Base-by-base conservation (phyloP, 2,113 vertebrate genomes). In the Acanthisitta chloris region DNA sequence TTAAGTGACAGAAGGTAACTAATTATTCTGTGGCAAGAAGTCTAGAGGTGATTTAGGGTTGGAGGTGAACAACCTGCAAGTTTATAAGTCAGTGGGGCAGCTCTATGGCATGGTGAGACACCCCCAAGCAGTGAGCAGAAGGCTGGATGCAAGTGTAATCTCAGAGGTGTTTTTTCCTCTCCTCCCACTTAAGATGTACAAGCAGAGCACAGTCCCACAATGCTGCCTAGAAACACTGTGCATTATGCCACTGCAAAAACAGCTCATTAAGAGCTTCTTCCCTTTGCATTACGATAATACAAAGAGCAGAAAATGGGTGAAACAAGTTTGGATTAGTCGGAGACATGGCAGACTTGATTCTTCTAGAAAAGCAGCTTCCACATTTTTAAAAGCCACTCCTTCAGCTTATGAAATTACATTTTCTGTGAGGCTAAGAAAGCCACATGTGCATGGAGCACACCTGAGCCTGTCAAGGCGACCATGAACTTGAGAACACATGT, bases 141-240 rank as follows among this genome's bases (percentile, higher is more conserved):
- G 84, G 87, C 43, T 20, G 29, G 81, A 29, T 70, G 58, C 58
- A 65, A 26, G 1, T 52, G 38, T 15, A 12, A 65, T 69, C 87
- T 57, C 59, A 42, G 61, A 90, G 65, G 66, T 54, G 73, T 72
- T 94, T 88, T 74, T 73, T 62, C 66, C 62, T 95, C 49, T 89
- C 88, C 82, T 94, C 93, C 93, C 71, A 86, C 88, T 84, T 86
- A 6, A 45, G 52, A 80, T 0, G 3, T 15, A 57, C 29, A 33
- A 85, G 87, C 62, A 52, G 86, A 81, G 69, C 1, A 2, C 6
- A 78, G 62, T 40, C 87, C 58, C 65, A 52, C 58, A 76, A 33
- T 5, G 73, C 95, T 94, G 93, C 91, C 87, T 92, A 55, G 93
- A 89, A 95, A 95, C 91, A 57, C 72, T 9, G 46, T 11, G 43